Conservation (phyloP, 2,797 vertebrate species). For the Valencia hispanica region DNA sequence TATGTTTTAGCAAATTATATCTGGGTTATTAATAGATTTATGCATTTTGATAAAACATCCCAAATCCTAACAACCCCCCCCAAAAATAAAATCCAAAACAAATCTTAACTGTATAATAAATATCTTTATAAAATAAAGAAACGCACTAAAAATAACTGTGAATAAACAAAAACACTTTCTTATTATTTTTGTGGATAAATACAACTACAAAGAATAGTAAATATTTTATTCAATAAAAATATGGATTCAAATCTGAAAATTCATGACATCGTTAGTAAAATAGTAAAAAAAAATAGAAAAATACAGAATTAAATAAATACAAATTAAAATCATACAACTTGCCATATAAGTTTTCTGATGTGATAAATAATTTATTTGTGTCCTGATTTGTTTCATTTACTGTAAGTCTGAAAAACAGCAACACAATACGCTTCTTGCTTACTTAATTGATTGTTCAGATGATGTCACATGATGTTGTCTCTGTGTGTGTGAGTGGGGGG, state of each 20-base stretch:
- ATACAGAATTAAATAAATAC: neutral
- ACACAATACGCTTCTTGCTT: slow-evolving; percentile 2
- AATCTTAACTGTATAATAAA: neutral
- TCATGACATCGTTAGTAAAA: no score
- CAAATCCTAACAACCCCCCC: neutral
- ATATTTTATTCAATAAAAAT: neutral
- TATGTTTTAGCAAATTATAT: no score
- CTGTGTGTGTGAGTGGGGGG: neutral
- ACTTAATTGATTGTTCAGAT: neutral
- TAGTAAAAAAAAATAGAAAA: no score
- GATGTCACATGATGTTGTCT: slow-evolving; percentile 17
- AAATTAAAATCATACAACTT: neutral
- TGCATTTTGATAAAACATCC: neutral
- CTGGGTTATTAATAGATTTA: no score
- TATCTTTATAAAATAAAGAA: neutral
- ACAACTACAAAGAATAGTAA: neutral
- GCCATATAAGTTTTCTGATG: neutral
- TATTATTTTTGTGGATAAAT: neutral
- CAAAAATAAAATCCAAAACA: neutral
- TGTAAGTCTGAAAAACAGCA: neutral
- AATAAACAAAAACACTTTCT: neutral
- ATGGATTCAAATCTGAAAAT: neutral
- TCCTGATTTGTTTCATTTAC: neutral
- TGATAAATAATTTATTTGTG: neutral
- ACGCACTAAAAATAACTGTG: neutral